phyloP scores from a whole-genome alignment of 2,797 vertebrate genomes.

The Hyperoplus immaculatus region DNA sequence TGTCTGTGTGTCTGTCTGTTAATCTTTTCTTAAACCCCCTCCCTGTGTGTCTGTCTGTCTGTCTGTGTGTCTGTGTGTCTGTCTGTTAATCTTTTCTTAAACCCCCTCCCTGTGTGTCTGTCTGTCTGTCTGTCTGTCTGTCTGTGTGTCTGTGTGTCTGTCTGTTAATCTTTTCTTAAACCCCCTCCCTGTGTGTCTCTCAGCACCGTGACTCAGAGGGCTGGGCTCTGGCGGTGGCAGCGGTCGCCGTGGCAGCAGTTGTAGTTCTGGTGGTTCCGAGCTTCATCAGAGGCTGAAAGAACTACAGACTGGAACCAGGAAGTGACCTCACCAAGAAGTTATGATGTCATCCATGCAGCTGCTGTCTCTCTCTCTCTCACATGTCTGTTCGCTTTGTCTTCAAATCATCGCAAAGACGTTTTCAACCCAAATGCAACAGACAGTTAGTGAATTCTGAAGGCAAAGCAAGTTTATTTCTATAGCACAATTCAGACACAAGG shows the following conservation, averaged over 20 bases:
- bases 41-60: too few relatives aligned
- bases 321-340: constrained; percentile 57
- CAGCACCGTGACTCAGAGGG: constrained; percentile 65
- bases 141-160: neutral
- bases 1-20: too few relatives aligned
- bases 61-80: too few relatives aligned
- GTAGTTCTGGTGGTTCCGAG: constrained; percentile 82
- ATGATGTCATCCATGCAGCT: constrained; percentile 44
- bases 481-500: too few relatives aligned
- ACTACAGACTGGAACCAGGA: constrained; percentile 29
- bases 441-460: constrained; percentile 19
- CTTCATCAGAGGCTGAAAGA: constrained; percentile 80
- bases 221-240: constrained; percentile 84
- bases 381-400: constrained; percentile 29
- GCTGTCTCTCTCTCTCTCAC: constrained; percentile 22
- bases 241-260: constrained; percentile 82
- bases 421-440: constrained; percentile 29
- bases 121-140: neutral
- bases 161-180: neutral
- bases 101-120: too few relatives aligned
- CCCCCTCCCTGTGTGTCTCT: neutral
- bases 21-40: too few relatives aligned
- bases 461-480: constrained; percentile 3
- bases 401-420: constrained; percentile 1
- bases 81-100: too few relatives aligned